Evolutionary conservation across 2,888 invertebrate genomes (phyloP).

Genomic region (Pyrrhosoma nymphula): DNA sequence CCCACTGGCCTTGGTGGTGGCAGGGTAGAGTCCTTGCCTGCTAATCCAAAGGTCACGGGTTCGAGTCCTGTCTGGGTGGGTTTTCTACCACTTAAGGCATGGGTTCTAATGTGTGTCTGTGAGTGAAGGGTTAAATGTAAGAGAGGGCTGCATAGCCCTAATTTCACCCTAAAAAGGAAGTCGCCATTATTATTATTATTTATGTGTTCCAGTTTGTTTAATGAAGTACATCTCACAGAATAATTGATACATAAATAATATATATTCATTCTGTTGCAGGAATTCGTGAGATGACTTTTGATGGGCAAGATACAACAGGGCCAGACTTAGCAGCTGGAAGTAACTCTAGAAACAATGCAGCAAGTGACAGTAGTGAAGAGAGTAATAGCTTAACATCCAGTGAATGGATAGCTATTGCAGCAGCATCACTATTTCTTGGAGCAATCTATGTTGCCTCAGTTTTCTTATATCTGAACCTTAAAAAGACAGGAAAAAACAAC

Average conservation of each 20-base stretch:
- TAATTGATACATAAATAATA: neutral
- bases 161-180: no score
- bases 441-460: constrained; percentile 92
- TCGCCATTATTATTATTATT: no score
- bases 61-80: no score
- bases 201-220: no score
- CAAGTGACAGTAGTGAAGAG: constrained; percentile 4
- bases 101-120: no score
- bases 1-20: no score
- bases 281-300: constrained; percentile 89
- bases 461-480: constrained; percentile 88
- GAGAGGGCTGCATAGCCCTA: no score
- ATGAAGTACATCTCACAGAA: no score
- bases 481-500: constrained; percentile 78
- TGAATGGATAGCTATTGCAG: constrained; percentile 91
- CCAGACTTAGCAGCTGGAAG: constrained; percentile 46
- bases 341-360: neutral
- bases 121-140: no score
- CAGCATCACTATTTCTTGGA: constrained; percentile 91
- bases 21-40: no score
- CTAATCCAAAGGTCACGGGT: no score
- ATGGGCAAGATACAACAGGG: constrained; percentile 83
- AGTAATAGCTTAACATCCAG: constrained; percentile 83
- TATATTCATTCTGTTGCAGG: constrained; percentile 79
- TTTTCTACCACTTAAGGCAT: no score